Base-by-base conservation (phyloP, 2,888 invertebrate genomes). In the Agrochola lychnidis region DNA sequence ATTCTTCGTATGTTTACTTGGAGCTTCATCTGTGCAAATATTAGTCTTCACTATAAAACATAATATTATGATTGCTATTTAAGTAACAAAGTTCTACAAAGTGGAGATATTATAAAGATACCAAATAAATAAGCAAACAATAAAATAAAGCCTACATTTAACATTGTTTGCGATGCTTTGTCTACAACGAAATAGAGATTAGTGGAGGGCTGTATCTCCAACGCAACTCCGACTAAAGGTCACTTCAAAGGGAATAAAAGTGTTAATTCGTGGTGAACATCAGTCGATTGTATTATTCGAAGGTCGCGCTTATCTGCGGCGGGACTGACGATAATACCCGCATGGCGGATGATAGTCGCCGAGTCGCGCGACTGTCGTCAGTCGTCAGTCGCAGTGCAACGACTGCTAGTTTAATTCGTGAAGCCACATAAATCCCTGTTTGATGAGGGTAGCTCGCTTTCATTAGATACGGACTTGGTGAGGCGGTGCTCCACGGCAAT, bases 391-490 rank as follows among this genome's bases (percentile, higher is more conserved):
- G 78, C 79, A 85, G 78, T 89, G 85, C 84, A 87, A 88, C 88
- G 86, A 90, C 84, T 89, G 89, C 87, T 91, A 91, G 91, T 94
- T 93, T 91, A 91, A 91, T 93, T 93, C 88, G 78, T 87, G 90
- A 91, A 92, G 89, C 90, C 91, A 92, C 91, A 91, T 92, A 92
- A 92, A 92, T 90, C 91, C 89, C 85, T 79, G 82, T 90, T 91
- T 92, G 92, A 94, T 92, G 91, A 92, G 92, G 93, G 93, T 91
- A 87, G 87, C 84, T 88, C 83, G 86, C 86, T 90, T 89, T 91
- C 90, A 92, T 91, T 92, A 92, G 89, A 92, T 90, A 91, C 84
- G 85, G 88, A 90, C 90, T 88, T 87, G 84, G 82, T 88, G 89
- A 90, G 89, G 87, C 88, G 84, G 78, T 88, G 87, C 80, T 88